phyloP scores from a whole-genome alignment of 2,888 invertebrate species.

The Calephelis perditalis region DNA sequence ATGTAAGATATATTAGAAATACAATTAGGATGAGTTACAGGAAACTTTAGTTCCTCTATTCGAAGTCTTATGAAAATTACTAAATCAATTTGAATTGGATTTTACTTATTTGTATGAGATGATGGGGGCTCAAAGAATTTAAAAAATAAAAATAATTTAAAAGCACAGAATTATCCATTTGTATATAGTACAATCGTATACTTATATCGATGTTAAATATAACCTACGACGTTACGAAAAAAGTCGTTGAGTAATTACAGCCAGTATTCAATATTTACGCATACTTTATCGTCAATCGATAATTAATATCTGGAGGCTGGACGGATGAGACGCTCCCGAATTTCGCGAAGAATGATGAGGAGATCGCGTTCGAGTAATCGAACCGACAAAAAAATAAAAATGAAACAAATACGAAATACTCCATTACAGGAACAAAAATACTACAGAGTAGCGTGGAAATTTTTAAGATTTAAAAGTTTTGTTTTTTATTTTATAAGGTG shows the following conservation, averaged over 20 bases:
- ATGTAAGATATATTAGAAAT: too few relatives aligned
- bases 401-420: constrained; percentile 78
- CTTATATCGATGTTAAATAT: not conserved
- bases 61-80: too few relatives aligned
- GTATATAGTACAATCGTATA: too few relatives aligned
- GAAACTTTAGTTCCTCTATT: too few relatives aligned
- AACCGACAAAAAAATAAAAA: constrained; percentile 75
- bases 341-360: constrained; percentile 72
- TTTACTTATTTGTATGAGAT: too few relatives aligned
- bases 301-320: constrained; percentile 74
- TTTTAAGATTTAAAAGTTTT: constrained; percentile 11
- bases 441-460: constrained; percentile 42
- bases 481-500: not conserved
- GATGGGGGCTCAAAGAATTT: too few relatives aligned
- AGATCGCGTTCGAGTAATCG: constrained; percentile 78
- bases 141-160: too few relatives aligned
- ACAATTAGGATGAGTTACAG: too few relatives aligned
- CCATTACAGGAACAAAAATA: constrained; percentile 58
- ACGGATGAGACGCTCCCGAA: constrained; percentile 74
- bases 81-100: too few relatives aligned
- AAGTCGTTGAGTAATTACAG: constrained; percentile 42
- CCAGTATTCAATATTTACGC: constrained; percentile 61
- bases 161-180: too few relatives aligned
- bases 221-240: constrained; percentile 34
- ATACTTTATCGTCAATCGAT: constrained; percentile 74